These are phyloP conservation scores for Pimpla rufipes DNA, from an alignment of 2,888 invertebrate species.

Conservation along the genomic window DNA sequence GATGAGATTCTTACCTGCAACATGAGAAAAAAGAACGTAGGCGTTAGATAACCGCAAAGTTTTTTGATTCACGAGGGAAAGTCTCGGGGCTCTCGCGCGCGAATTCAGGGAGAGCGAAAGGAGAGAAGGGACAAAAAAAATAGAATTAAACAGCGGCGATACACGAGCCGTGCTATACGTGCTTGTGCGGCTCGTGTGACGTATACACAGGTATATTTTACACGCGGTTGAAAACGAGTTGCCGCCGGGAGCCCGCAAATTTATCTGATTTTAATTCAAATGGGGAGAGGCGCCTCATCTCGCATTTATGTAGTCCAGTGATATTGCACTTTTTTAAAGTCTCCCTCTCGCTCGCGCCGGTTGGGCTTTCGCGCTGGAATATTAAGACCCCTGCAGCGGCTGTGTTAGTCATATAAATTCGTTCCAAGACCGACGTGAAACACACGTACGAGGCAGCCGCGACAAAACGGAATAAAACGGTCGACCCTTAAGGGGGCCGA, in stretches of 20 bases:
- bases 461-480: background rate
- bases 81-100: slow-evolving; percentile 16
- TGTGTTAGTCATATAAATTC: slow-evolving; percentile 84
- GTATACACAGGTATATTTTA: no score
- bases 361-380: slow-evolving; percentile 71
- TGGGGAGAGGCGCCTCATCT: slow-evolving; percentile 80
- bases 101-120: slow-evolving; percentile 26
- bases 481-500: background rate
- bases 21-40: slow-evolving; percentile 31
- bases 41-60: slow-evolving; percentile 34
- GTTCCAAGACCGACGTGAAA: slow-evolving; percentile 73
- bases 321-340: slow-evolving; percentile 83
- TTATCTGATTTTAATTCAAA: slow-evolving; percentile 84
- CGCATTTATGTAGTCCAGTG: slow-evolving; percentile 84
- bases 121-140: slow-evolving; percentile 27
- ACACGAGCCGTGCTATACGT: slow-evolving; percentile 30
- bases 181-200: slow-evolving; percentile 27
- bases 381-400: slow-evolving; percentile 81
- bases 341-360: slow-evolving; percentile 75
- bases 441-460: slow-evolving; percentile 46
- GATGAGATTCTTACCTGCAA: slow-evolving; percentile 63
- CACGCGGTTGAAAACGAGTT: slow-evolving; percentile 74
- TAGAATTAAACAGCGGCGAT: slow-evolving; percentile 38
- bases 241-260: slow-evolving; percentile 76
- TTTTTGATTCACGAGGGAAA: slow-evolving; percentile 40